phyloP scores from a whole-genome alignment of 2,888 invertebrate species.

The Synanthedon andrenaeformis region DNA sequence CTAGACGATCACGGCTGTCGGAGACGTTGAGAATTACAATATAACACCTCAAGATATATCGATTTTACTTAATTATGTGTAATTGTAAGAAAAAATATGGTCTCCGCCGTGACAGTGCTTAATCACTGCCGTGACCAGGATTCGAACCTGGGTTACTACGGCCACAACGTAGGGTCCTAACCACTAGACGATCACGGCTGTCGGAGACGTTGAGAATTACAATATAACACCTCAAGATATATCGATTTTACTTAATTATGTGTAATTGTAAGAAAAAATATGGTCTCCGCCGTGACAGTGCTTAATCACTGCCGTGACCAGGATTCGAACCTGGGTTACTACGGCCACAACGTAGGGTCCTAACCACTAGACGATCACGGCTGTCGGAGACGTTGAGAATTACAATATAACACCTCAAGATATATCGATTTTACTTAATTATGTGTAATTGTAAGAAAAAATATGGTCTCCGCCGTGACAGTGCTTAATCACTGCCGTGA shows the following conservation, averaged over 20 bases:
- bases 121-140: slow-evolving; percentile 73
- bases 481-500: slow-evolving; percentile 66
- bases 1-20: slow-evolving; percentile 13
- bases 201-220: slow-evolving; percentile 18
- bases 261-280: no score
- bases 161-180: slow-evolving; percentile 80
- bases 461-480: neutral
- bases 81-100: no score
- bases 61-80: no score
- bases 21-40: no score
- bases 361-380: slow-evolving; percentile 81
- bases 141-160: slow-evolving; percentile 84
- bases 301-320: slow-evolving; percentile 7
- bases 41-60: no score
- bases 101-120: no score
- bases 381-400: slow-evolving; percentile 51
- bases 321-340: slow-evolving; percentile 75
- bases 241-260: no score
- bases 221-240: no score
- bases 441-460: no score
- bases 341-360: slow-evolving; percentile 77
- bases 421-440: no score
- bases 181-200: slow-evolving; percentile 80
- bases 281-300: no score
- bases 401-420: no score